Base-by-base conservation (phyloP, 2,797 vertebrate genomes). In the Chelonia mydas region DNA sequence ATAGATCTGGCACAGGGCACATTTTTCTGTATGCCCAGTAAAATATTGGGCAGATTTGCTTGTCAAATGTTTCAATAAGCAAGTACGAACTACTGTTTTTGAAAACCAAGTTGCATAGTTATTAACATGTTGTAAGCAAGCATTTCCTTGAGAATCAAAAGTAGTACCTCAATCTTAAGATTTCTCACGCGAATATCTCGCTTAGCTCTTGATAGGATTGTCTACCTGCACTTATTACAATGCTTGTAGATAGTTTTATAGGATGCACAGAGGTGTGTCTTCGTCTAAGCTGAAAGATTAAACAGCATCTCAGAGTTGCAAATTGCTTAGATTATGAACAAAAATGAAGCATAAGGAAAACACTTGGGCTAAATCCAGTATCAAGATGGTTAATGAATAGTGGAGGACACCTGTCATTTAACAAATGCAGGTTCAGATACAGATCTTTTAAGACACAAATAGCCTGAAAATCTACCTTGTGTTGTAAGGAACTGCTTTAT, bases 151-250 rank as follows among this genome's bases (percentile, higher is more conserved):
- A 61, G 59, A n/a, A 5, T 41, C 41, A 41, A 41, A 41, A 41
- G 41, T 41, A 41, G 41, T 41, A 41, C 41, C 61, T 68, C 7
- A 23, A 3, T 23, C 68, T 41, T 33, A 65, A n/a, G 9, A 37
- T 37, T 68, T 33, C 31, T 17, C 54, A 31, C 6, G 6, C 1
- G 1, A 21, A 3, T 37, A 37, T 7, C n/a, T 68, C 2, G 6
- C 25, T 23, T 76, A 45, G 25, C 13, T 28, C 65, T 76, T 47
- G 23, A 47, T 6, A 28, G 23, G 41, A 76, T 47, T 76, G 41
- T 47, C 41, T 11, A 28, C 6, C 7, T 76, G 72, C 12, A 13
- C 41, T 45, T 47, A 76, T 45, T 76, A 76, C 19, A 76, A 7
- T 6, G 25, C 12, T 77, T 77, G 12, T 77, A 49, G 74, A 41